phyloP scores from a whole-genome alignment of 2,113 vertebrate genomes.

The Lasiurus borealis region DNA sequence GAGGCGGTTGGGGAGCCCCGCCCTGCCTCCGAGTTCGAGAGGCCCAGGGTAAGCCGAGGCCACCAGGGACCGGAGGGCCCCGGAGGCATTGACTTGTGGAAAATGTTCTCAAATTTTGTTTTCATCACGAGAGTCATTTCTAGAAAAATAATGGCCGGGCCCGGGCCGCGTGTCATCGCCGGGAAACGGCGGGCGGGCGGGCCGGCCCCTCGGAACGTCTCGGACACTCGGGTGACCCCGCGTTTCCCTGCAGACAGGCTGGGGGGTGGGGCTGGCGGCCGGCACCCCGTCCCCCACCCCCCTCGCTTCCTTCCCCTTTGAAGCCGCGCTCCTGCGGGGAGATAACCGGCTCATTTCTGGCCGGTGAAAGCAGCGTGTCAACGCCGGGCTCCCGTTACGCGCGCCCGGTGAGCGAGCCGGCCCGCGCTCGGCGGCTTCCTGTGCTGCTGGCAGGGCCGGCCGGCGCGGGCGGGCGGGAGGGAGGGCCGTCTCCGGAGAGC shows the following conservation, averaged over 20 bases:
- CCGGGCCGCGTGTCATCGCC: slow-evolving; percentile 87
- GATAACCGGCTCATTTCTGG: slow-evolving; percentile 91
- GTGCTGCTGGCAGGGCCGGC: background rate
- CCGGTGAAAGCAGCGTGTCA: slow-evolving; percentile 92
- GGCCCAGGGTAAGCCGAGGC: background rate
- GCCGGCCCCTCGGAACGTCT: background rate
- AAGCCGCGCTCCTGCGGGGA: slow-evolving; percentile 88
- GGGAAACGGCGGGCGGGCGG: no score
- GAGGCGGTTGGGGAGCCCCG: rapidly evolving
- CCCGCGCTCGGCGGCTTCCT: slow-evolving; percentile 28
- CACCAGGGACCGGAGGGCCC: rapidly evolving
- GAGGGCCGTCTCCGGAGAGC: background rate
- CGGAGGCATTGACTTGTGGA: background rate
- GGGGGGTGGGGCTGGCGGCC: slow-evolving; percentile 30
- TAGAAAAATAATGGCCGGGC: slow-evolving; percentile 70
- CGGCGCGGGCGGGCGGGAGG: no score
- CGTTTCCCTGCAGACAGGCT: slow-evolving; percentile 58
- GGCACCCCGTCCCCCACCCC: slow-evolving; percentile 8
- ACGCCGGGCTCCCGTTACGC: slow-evolving; percentile 89
- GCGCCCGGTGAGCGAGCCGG: slow-evolving; percentile 91
- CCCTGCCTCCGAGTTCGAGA: rapidly evolving
- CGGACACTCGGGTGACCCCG: background rate
- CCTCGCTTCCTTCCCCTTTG: slow-evolving; percentile 84
- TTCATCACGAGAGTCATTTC: slow-evolving; percentile 49
- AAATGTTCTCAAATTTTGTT: slow-evolving; percentile 68